Base-by-base conservation (phyloP, 2,888 invertebrate species). In the Andrena trimmerana region DNA sequence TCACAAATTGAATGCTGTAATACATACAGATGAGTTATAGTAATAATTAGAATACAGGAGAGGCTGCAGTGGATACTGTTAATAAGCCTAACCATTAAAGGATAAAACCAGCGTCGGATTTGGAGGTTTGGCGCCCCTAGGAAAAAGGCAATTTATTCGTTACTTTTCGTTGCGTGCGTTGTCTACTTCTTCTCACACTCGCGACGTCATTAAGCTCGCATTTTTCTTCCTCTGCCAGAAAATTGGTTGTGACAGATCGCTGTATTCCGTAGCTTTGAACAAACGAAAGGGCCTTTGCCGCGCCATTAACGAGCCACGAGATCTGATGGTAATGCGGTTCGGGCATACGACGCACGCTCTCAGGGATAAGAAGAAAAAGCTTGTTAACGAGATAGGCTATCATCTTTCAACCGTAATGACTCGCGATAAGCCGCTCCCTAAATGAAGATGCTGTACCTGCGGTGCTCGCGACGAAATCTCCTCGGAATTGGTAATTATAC, bases 371-470 rank as follows among this genome's bases (percentile, higher is more conserved):
- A 77, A 70, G 48, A 74, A 50, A 74, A 74, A 50, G 52, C 20
- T n/a, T 29, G 70, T 24, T 79, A 82, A 82, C 80, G 57, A 66
- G 74, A 57, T 27, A 29, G 66, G 60, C 66, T 54, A 29, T 48
- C 42, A 33, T 59, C 78, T 13, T 69, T 48, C 33, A 72, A 69
- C 50, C 62, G 42, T 70, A 79, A 81, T 69, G 66, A 79, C 66
- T 52, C 8, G 50, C 42, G 52, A 60, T 71, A 80, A 78, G 78
- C 67, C 10, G 42, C 16, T 16, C 27, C n/a, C 10, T 36, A 54
- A 67, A 67, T 20, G 52, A 52, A 50, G 33, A 33, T 20, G 27
- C 52, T 66, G 8, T 27, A 7, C 16, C 27, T 13, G 50, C 13
- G 27, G 4, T 4, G 5, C n/a, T 48, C 2, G 50, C 6, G 6